Evolutionary conservation across 2,113 vertebrate species (phyloP).

Genomic region (Gasterosteus aculeatus): DNA sequence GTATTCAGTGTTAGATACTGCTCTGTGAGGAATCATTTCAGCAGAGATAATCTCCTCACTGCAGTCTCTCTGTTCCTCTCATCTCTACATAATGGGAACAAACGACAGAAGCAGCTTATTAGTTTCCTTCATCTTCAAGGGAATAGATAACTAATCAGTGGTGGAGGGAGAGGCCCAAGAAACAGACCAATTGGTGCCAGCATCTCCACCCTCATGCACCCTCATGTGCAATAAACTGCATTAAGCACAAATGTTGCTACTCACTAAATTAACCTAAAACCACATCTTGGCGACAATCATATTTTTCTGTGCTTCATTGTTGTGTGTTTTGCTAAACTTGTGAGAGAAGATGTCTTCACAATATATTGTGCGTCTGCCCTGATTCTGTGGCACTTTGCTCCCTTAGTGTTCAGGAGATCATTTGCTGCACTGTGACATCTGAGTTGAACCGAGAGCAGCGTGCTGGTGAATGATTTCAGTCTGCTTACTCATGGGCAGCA

Average conservation of each 20-base stretch:
- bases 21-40: constrained; percentile 35
- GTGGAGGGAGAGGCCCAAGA: neutral
- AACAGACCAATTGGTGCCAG: constrained; percentile 9
- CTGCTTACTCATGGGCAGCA: constrained; percentile 54
- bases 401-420: constrained; percentile 58
- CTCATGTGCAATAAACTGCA: constrained; percentile 37
- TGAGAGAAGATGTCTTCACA: constrained; percentile 28
- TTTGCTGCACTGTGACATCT: constrained; percentile 52
- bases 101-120: constrained; percentile 43
- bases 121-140: constrained; percentile 38
- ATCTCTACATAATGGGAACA: constrained; percentile 58
- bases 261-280: constrained; percentile 30
- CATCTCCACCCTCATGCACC: constrained; percentile 29
- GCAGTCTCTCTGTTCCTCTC: constrained; percentile 28
- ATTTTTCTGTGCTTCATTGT: constrained; percentile 41
- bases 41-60: constrained; percentile 24
- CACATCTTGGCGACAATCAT: constrained; percentile 68
- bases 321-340: constrained; percentile 37
- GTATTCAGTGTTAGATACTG: constrained; percentile 15
- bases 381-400: constrained; percentile 48
- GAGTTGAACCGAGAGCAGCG: constrained; percentile 41
- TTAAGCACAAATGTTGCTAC: constrained; percentile 33
- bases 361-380: constrained; percentile 25
- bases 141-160: constrained; percentile 23
- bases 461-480: constrained; percentile 39